phyloP scores from a whole-genome alignment of 2,888 invertebrate species.

The Perdita meconis region DNA sequence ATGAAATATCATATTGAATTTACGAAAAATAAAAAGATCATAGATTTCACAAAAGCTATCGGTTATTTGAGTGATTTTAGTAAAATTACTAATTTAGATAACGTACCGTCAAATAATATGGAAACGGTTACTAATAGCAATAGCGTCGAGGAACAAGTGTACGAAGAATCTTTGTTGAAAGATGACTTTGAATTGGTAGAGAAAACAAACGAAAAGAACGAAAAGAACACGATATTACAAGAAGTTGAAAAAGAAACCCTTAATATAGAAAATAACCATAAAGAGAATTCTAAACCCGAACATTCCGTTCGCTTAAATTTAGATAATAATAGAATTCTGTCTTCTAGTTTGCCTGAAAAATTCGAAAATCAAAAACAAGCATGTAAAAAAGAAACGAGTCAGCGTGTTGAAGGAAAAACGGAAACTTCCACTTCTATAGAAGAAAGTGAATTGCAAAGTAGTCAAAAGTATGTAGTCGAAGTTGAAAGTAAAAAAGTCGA shows the following conservation, averaged over 20 bases:
- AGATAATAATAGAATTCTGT: slow-evolving; percentile 27
- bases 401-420: slow-evolving; percentile 50
- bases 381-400: slow-evolving; percentile 49
- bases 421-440: slow-evolving; percentile 34
- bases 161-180: slow-evolving; percentile 21
- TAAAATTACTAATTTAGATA: slow-evolving; percentile 30
- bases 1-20: slow-evolving; percentile 45
- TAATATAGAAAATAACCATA: slow-evolving; percentile 28
- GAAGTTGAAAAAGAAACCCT: slow-evolving; percentile 39
- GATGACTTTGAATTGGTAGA: slow-evolving; percentile 26
- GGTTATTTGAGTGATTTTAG: slow-evolving; percentile 21
- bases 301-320: slow-evolving; percentile 18
- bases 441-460: slow-evolving; percentile 36
- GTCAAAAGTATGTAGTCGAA: slow-evolving; percentile 50
- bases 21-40: slow-evolving; percentile 37
- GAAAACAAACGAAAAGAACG: slow-evolving; percentile 9
- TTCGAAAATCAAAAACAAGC: slow-evolving; percentile 59
- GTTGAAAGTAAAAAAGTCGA: slow-evolving; percentile 44
- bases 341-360: slow-evolving; percentile 60
- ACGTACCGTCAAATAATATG: slow-evolving; percentile 20
- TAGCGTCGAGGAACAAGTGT: slow-evolving; percentile 22
- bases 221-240: slow-evolving; percentile 27
- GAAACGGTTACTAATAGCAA: slow-evolving; percentile 41
- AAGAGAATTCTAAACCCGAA: slow-evolving; percentile 27
- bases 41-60: slow-evolving; percentile 33